Conservation (phyloP, 2,888 invertebrate species). For the Ctenicera cuprea region DNA sequence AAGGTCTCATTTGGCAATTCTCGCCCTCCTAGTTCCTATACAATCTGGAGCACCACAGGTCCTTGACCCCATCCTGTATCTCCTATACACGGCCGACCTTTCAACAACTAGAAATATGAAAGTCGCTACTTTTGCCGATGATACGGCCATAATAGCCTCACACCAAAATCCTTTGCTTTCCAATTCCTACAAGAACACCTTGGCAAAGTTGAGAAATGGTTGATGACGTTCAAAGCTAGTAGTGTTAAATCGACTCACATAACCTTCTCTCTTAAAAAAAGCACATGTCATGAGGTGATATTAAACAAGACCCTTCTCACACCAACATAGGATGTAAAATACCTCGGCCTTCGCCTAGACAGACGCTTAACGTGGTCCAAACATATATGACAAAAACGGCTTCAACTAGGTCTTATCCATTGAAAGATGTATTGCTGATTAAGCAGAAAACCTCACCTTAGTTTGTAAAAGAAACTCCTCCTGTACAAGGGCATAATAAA, state of each 20-base stretch:
- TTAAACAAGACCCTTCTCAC: neutral
- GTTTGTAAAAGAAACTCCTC: neutral
- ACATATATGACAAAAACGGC: neutral
- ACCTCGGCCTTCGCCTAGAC: neutral
- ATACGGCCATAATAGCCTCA: neutral
- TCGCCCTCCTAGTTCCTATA: too few relatives aligned
- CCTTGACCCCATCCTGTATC: too few relatives aligned
- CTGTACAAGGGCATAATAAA: neutral
- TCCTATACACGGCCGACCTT: too few relatives aligned
- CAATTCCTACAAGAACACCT: too few relatives aligned
- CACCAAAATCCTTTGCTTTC: neutral
- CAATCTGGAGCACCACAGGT: too few relatives aligned
- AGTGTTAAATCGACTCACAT: neutral
- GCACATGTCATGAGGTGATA: neutral
- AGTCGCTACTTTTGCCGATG: too few relatives aligned
- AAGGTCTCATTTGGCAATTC: too few relatives aligned
- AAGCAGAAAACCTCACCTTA: neutral
- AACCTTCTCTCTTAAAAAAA: conserved; percentile 1
- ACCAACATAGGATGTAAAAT: neutral
- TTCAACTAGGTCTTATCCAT: conserved; percentile 4
- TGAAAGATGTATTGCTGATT: neutral
- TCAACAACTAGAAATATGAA: too few relatives aligned
- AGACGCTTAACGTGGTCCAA: neutral
- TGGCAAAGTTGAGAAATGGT: neutral
- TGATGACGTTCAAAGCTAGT: neutral